Evolutionary conservation across 35 echinoderm and acorn worm genomes (phyloP).

Genomic region (Apostichopus parvimensis): DNA sequence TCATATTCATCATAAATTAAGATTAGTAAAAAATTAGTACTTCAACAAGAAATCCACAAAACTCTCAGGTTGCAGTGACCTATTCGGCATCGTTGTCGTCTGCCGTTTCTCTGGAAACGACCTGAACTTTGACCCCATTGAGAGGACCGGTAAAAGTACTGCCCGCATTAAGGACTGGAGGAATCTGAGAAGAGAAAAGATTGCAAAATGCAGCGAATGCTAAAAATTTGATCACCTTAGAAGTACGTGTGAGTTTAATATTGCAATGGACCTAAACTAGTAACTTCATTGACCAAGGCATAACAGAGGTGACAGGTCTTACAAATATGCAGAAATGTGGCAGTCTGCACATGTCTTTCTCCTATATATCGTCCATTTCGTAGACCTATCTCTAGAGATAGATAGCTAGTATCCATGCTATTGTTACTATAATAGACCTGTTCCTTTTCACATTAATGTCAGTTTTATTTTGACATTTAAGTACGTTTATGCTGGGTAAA

Average conservation of each 20-base stretch:
- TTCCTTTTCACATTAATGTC: too few relatives aligned
- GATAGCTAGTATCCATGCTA: too few relatives aligned
- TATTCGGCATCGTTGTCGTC: neutral
- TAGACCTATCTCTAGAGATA: too few relatives aligned
- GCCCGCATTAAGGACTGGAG: neutral
- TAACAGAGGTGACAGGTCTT: neutral
- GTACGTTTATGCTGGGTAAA: too few relatives aligned
- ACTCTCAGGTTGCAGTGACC: neutral
- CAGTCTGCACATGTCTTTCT: too few relatives aligned
- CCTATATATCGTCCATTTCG: too few relatives aligned
- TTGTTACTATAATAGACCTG: too few relatives aligned
- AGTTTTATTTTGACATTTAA: too few relatives aligned
- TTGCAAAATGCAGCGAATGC: neutral
- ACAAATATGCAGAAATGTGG: neutral
- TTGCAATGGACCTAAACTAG: neutral
- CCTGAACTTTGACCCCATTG: slow-evolving; percentile 11
- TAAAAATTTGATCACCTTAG: neutral
- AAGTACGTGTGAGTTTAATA: neutral
- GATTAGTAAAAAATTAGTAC: too few relatives aligned
- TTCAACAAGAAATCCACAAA: too few relatives aligned
- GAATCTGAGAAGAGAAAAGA: neutral
- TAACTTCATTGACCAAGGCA: neutral
- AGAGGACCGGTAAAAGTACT: neutral
- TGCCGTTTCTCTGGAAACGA: neutral
- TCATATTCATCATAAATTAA: too few relatives aligned